Percentiles rank a stretch among this genome's conserved stretches.
Conservation (phyloP, 2,888 invertebrate species). For the Caenorhabditis sp. region DNA sequence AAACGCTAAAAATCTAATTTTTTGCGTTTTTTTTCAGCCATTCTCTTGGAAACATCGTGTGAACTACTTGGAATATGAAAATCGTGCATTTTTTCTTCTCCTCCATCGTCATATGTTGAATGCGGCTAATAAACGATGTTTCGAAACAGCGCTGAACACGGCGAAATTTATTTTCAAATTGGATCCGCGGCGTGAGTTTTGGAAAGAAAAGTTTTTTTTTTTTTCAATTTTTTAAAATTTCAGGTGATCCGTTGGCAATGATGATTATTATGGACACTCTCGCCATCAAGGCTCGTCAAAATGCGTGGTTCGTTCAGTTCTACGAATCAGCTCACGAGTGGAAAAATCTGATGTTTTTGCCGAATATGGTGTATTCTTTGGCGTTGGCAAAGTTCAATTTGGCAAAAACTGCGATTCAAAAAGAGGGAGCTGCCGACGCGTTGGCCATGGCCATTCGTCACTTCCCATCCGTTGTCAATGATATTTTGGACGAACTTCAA, state of each 20-base stretch:
- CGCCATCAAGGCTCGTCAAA: conserved; percentile 80
- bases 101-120: conserved; percentile 83
- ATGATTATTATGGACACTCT: conserved; percentile 84
- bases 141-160: conserved; percentile 82
- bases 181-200: conserved; percentile 77
- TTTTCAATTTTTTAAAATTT: conserved; percentile 2
- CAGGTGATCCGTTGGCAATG: conserved; percentile 80
- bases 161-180: conserved; percentile 83
- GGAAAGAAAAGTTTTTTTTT: too few relatives aligned
- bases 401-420: conserved; percentile 63
- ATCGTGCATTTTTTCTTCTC: conserved; percentile 82
- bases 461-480: conserved; percentile 82
- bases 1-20: too few relatives aligned
- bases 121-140: conserved; percentile 76
- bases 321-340: conserved; percentile 73
- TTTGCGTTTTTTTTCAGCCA: conserved; percentile 78
- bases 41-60: conserved; percentile 74
- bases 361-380: conserved; percentile 86
- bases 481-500: conserved; percentile 75
- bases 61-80: conserved; percentile 83
- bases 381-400: conserved; percentile 78
- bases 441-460: conserved; percentile 75
- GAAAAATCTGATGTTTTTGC: conserved; percentile 81
- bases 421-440: conserved; percentile 74
- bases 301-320: conserved; percentile 78